Conservation (phyloP, 1,140 invertebrate genomes). For the Pemphigus obesinymphae region DNA sequence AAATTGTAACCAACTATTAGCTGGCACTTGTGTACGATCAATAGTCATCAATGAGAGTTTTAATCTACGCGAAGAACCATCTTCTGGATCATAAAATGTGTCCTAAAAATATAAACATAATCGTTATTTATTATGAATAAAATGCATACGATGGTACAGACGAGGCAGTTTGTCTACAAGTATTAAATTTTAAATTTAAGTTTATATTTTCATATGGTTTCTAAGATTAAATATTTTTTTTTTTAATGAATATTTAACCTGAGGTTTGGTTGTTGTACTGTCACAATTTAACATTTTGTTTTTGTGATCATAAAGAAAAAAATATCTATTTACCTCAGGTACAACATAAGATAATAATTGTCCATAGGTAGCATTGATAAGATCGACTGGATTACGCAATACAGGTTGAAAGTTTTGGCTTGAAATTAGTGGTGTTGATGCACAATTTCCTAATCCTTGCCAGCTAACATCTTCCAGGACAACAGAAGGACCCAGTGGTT, state of each 20-base stretch:
- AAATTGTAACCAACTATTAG: slow-evolving; percentile 82
- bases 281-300: too few relatives aligned
- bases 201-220: too few relatives aligned
- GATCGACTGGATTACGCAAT: slow-evolving; percentile 77
- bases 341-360: slow-evolving; percentile 74
- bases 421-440: slow-evolving; percentile 50
- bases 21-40: slow-evolving; percentile 62
- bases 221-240: too few relatives aligned
- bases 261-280: too few relatives aligned
- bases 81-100: slow-evolving; percentile 84
- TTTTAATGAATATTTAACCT: too few relatives aligned
- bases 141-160: neutral
- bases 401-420: slow-evolving; percentile 66
- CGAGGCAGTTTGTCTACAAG: too few relatives aligned
- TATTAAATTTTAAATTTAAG: neutral
- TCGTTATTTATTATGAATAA: neutral
- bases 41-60: slow-evolving; percentile 68
- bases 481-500: slow-evolving; percentile 5
- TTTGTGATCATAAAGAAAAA: too few relatives aligned
- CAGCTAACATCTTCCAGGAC: slow-evolving; percentile 49
- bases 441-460: slow-evolving; percentile 60
- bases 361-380: slow-evolving; percentile 72
- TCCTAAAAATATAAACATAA: slow-evolving; percentile 57
- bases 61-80: slow-evolving; percentile 68
- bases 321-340: slow-evolving; percentile 59